phyloP scores from a whole-genome alignment of 2,888 invertebrate species.

The Archaeoteleia sp. region DNA sequence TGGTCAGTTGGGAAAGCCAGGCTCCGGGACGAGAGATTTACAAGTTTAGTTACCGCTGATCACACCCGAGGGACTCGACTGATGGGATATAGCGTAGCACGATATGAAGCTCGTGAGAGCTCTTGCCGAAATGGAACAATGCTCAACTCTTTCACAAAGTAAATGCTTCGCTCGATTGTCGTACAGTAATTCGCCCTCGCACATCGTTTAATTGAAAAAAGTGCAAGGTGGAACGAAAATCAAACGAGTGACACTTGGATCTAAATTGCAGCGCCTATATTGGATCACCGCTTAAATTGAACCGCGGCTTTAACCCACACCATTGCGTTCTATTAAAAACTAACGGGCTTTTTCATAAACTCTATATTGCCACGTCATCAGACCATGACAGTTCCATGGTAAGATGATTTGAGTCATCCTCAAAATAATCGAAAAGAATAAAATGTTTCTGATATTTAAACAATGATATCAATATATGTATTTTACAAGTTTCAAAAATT shows the following conservation, averaged over 20 bases:
- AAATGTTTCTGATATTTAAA: too few species aligned
- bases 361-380: too few species aligned
- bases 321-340: too few species aligned
- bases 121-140: slow-evolving; percentile 42
- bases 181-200: slow-evolving; percentile 19
- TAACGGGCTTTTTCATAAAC: too few species aligned
- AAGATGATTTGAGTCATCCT: too few species aligned
- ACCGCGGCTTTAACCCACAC: too few species aligned
- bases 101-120: slow-evolving; percentile 60
- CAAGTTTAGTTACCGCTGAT: slow-evolving; percentile 75
- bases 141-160: slow-evolving; percentile 41
- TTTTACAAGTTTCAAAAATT: too few species aligned
- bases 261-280: too few species aligned
- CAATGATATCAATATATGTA: too few species aligned
- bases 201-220: background rate
- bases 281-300: too few species aligned
- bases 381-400: too few species aligned
- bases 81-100: slow-evolving; percentile 58
- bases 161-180: slow-evolving; percentile 20
- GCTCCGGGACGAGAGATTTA: slow-evolving; percentile 70
- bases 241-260: background rate
- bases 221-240: slow-evolving; percentile 6
- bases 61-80: slow-evolving; percentile 72
- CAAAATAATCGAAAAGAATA: too few species aligned
- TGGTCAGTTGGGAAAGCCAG: slow-evolving; percentile 72